Base-by-base conservation (phyloP, 2,113 vertebrate species). In the Eurypyga helias region DNA sequence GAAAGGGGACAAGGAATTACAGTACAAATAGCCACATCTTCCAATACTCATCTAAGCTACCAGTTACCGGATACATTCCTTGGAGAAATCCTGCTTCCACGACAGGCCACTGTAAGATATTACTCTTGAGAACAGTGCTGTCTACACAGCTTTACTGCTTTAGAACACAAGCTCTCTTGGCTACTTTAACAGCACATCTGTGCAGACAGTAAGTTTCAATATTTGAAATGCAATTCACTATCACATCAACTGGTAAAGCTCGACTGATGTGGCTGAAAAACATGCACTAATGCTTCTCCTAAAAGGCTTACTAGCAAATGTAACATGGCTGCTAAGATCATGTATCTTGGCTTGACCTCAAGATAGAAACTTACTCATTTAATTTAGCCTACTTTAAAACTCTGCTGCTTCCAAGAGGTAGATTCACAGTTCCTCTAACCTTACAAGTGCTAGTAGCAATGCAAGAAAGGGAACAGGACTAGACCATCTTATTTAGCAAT, bases 181-280 rank as follows among this genome's bases (percentile, higher is more conserved):
- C 21, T 61, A 48, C 54, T 77, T 78, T 24, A 81, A 4, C 0
- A 66, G n/a, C 0, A 0, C 13, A 52, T 5, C 45, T 45, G 21
- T 49, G 25, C 48, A 61, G 29, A 38, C 54, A 89, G 49, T 45
- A 43, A 71, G 36, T 64, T 95, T 62, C 49, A 76, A 8, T 12
- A 77, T 58, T 6, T 75, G 41, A 61, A 86, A 61, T 29, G 25
- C 31, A 64, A 83, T 64, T 57, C 43, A 36, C 80, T 49, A 19
- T 26, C 24, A 21, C 26, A 76, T 38, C 45, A 49, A 34, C 52
- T 33, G 45, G 12, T 38, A 89, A 54, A 73, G 45, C 24, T 65
- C 45, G 33, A 54, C 34, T 24, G 12, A 31, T 48, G 33, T 76
- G 34, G 51, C 31, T 76, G 48, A 72, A 88, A 85, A 82, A 46